phyloP scores from a whole-genome alignment of 2,797 vertebrate species.

The Ficedula albicollis region DNA sequence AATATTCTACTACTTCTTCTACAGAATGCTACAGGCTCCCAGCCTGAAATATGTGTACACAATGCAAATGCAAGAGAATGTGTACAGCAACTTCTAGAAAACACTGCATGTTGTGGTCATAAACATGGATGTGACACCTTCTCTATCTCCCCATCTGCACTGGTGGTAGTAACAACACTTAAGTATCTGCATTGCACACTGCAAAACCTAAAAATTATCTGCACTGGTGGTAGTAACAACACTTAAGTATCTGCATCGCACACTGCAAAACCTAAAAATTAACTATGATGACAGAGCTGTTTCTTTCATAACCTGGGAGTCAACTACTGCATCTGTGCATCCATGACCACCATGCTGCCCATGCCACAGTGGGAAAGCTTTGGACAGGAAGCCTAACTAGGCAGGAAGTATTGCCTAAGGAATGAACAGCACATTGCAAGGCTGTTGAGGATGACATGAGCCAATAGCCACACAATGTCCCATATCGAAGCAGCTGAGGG shows the following conservation, averaged over 20 bases:
- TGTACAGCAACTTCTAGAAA: neutral
- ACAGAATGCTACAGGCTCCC: neutral
- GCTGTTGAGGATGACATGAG: rapidly evolving
- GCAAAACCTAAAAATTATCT: neutral
- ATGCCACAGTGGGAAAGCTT: neutral
- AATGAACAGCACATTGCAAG: neutral
- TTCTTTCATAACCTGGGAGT: neutral
- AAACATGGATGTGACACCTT: neutral
- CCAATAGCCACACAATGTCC: neutral
- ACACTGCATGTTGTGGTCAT: neutral
- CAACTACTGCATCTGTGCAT: neutral
- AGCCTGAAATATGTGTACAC: neutral
- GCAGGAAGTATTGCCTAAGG: neutral
- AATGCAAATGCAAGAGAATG: neutral
- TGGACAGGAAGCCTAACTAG: neutral
- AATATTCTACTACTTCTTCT: neutral
- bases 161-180: neutral
- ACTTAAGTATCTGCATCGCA: neutral
- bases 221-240: neutral
- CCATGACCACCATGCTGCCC: neutral
- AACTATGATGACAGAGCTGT: neutral
- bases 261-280: neutral
- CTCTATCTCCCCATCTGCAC: neutral
- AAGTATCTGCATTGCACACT: rapidly evolving
- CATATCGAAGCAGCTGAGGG: neutral